Conservation (phyloP, 1,140 invertebrate genomes). For the Oreohelix idahoensis region DNA sequence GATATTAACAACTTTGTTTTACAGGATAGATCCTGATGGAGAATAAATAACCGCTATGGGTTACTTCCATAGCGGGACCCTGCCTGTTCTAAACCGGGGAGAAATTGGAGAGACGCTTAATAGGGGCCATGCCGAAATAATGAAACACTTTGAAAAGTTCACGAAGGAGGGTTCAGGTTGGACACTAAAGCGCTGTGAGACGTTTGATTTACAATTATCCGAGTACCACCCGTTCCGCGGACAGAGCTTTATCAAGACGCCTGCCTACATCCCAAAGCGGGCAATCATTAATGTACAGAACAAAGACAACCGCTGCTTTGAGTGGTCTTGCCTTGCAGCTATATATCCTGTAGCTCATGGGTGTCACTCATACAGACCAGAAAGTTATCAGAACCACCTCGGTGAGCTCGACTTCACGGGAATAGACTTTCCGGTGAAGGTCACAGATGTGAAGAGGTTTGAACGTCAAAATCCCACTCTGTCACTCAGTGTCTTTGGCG, state of each 20-base stretch:
- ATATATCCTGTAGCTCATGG: background rate
- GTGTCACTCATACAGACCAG: background rate
- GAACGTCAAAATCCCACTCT: background rate
- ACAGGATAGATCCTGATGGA: no score
- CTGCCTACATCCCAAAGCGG: background rate
- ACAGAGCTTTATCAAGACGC: background rate
- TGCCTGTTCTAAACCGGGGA: no score
- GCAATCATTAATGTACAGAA: background rate
- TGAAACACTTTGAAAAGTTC: background rate
- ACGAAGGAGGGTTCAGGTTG: background rate
- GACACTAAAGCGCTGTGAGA: background rate
- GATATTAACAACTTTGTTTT: no score
- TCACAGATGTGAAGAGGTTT: background rate
- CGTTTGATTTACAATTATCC: background rate
- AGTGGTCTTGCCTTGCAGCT: background rate
- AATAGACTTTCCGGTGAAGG: background rate
- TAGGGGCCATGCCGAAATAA: background rate
- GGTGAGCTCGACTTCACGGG: background rate
- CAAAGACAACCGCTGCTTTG: background rate
- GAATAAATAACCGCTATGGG: no score
- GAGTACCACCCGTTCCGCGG: background rate
- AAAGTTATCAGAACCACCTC: background rate
- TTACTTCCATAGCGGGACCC: background rate
- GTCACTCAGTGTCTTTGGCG: background rate
- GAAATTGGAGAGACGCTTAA: no score